Evolutionary conservation across 2,888 invertebrate genomes (phyloP).

Genomic region (Drosophila gaucha): DNA sequence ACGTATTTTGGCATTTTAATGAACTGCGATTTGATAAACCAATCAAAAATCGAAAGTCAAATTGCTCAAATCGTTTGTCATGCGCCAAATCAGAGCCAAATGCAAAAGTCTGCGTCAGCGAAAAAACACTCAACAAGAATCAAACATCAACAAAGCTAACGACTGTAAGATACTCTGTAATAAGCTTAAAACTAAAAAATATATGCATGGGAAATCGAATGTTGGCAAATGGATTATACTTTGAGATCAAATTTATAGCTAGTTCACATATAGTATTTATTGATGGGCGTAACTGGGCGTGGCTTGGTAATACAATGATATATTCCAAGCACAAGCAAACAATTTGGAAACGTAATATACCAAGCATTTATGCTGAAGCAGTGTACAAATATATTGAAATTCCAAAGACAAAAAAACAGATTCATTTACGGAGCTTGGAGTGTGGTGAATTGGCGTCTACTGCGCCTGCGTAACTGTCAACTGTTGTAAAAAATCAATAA

Average conservation of each 20-base stretch:
- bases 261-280: too few relatives aligned
- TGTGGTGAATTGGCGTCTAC: slow-evolving; percentile 14
- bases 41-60: slow-evolving; percentile 73
- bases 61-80: slow-evolving; percentile 73
- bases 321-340: too few relatives aligned
- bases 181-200: neutral
- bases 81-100: slow-evolving; percentile 49
- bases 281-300: too few relatives aligned
- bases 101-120: slow-evolving; percentile 35
- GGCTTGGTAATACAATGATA: too few relatives aligned
- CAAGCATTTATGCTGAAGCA: neutral
- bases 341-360: too few relatives aligned
- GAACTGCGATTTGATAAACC: slow-evolving; percentile 70
- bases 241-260: too few relatives aligned
- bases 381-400: slow-evolving; percentile 32
- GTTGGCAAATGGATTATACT: too few relatives aligned
- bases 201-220: neutral
- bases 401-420: slow-evolving; percentile 32
- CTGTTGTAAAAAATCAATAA: slow-evolving; percentile 76
- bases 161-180: slow-evolving; percentile 15
- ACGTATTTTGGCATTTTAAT: slow-evolving; percentile 62
- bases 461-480: slow-evolving; percentile 76
- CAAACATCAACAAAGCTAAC: neutral
- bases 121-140: slow-evolving; percentile 6
- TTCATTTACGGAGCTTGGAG: neutral